phyloP scores from a whole-genome alignment of 2,888 invertebrate genomes.

The Drosophila mimica region DNA sequence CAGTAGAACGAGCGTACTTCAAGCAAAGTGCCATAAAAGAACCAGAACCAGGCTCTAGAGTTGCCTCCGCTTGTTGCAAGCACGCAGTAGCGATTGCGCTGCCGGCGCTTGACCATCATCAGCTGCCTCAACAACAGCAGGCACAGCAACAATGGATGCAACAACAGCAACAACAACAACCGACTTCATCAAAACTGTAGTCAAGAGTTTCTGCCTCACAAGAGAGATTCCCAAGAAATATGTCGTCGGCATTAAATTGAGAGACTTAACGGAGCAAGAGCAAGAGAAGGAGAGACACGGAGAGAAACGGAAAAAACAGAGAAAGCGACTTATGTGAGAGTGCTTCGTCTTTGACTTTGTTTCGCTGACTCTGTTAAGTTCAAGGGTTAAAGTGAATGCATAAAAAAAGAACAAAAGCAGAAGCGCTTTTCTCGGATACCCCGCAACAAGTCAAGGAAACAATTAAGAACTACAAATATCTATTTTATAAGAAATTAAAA shows the following conservation, averaged over 20 bases:
- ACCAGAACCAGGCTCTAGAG: constrained; percentile 67
- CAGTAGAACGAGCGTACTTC: constrained; percentile 10
- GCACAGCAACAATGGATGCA: constrained; percentile 28
- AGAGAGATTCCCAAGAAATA: constrained; percentile 48
- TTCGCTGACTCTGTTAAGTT: constrained; percentile 45
- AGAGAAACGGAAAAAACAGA: constrained; percentile 18
- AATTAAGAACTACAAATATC: neutral
- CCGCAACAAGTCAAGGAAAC: neutral
- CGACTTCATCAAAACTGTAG: constrained; percentile 47
- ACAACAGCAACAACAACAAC: constrained; percentile 13
- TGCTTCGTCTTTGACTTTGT: neutral
- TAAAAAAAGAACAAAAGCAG: neutral
- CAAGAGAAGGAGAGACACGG: constrained; percentile 30
- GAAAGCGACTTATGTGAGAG: constrained; percentile 43
- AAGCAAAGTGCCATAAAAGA: constrained; percentile 70
- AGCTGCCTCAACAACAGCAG: constrained; percentile 25
- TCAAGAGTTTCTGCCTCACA: constrained; percentile 44
- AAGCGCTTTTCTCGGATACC: neutral
- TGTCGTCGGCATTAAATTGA: constrained; percentile 32
- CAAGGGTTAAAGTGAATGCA: constrained; percentile 53
- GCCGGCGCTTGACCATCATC: constrained; percentile 50
- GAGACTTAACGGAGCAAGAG: constrained; percentile 3
- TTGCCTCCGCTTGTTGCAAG: constrained; percentile 36
- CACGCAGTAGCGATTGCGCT: constrained; percentile 8
- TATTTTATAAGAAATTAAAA: neutral